These are phyloP conservation scores for Cactoblastis cactorum DNA, from an alignment of 2,888 invertebrate genomes.

Conservation along the genomic window DNA sequence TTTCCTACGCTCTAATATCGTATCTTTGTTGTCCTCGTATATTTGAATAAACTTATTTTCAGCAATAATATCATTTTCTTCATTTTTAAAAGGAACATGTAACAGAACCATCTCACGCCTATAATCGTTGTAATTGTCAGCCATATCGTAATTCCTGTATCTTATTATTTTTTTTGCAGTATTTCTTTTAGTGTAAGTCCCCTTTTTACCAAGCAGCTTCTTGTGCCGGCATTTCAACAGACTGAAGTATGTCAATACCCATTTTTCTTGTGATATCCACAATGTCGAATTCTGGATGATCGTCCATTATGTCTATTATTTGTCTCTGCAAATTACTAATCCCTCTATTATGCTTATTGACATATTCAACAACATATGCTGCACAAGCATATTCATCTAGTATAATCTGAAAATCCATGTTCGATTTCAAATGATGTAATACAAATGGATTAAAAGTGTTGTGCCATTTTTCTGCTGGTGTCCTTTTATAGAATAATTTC, in stretches of 20 bases:
- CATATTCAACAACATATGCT: constrained; percentile 36
- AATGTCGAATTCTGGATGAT: constrained; percentile 32
- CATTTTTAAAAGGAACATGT: no score
- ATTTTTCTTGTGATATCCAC: constrained; percentile 28
- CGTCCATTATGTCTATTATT: constrained; percentile 29
- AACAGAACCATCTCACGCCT: no score
- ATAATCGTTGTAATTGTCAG: no score
- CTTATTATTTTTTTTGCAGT: no score
- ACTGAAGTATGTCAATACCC: constrained; percentile 27
- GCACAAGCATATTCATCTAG: constrained; percentile 40
- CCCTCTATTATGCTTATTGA: constrained; percentile 46
- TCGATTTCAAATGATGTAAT: constrained; percentile 35
- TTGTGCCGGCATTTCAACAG: constrained; percentile 38
- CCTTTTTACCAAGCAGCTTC: constrained; percentile 50
- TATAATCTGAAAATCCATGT: constrained; percentile 50
- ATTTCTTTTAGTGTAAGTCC: no score
- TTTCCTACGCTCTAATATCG: no score
- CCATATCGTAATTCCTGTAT: no score
- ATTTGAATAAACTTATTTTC: no score
- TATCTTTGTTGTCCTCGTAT: no score
- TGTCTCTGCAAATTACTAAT: constrained; percentile 40
- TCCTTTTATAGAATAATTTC: constrained; percentile 38
- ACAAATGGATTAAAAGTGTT: constrained; percentile 52
- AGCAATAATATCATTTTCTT: no score
- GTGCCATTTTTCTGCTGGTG: constrained; percentile 42